phyloP scores from a whole-genome alignment of 2,888 invertebrate genomes.

The Gymnocheta viridis region DNA sequence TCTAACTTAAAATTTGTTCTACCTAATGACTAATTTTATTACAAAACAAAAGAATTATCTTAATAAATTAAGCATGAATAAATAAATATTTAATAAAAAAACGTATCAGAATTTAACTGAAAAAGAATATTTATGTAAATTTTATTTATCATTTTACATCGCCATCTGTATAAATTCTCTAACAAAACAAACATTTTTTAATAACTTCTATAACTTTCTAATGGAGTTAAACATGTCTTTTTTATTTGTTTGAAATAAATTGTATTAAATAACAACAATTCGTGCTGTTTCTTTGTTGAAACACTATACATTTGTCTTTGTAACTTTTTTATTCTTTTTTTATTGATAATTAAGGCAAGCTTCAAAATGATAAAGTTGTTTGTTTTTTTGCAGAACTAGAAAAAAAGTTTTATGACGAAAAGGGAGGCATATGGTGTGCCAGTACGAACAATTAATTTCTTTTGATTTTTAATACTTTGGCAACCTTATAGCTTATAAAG shows the following conservation, averaged over 20 bases:
- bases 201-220: slow-evolving; percentile 12
- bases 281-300: neutral
- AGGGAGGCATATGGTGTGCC: too few species aligned
- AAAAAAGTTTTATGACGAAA: too few species aligned
- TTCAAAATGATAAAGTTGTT: neutral
- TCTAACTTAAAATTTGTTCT: neutral
- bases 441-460: too few species aligned
- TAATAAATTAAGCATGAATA: neutral
- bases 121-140: slow-evolving; percentile 31
- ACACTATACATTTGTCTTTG: neutral
- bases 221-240: neutral
- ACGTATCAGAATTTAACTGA: neutral
- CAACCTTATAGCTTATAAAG: too few species aligned
- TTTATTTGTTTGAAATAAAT: slow-evolving; percentile 16
- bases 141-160: neutral
- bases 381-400: too few species aligned
- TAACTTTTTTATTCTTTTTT: neutral
- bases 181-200: neutral
- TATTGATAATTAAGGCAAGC: neutral
- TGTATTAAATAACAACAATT: neutral
- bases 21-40: neutral
- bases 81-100: neutral
- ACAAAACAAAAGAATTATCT: neutral
- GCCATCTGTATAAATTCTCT: neutral
- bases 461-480: too few species aligned